Evolutionary conservation across 2,113 vertebrate species (phyloP).

Genomic region (Lampris megalopsis): DNA sequence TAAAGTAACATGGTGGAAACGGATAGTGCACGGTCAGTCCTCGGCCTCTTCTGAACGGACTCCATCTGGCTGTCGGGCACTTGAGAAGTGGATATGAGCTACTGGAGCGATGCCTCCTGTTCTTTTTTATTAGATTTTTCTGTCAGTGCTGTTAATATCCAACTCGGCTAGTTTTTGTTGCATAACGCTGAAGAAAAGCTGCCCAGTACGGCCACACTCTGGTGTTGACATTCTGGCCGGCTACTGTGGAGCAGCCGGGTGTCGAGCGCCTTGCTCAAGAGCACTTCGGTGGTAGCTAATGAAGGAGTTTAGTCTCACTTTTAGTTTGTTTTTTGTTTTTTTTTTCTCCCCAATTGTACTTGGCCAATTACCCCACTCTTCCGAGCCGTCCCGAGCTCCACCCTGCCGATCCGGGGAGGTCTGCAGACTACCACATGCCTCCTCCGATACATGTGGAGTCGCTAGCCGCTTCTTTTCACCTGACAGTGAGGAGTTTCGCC

Average conservation of each 20-base stretch:
- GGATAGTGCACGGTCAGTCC: slow-evolving; percentile 2
- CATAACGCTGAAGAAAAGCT: neutral
- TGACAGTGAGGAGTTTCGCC: too few relatives aligned
- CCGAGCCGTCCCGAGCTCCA: too few relatives aligned
- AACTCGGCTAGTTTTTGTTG: slow-evolving; percentile 11
- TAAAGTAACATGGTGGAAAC: slow-evolving; percentile 7
- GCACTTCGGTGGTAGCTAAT: neutral
- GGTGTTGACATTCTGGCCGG: too few relatives aligned
- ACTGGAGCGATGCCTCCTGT: neutral
- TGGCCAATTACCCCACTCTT: too few relatives aligned
- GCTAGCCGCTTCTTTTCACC: too few relatives aligned
- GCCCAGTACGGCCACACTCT: neutral
- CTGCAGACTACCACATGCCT: too few relatives aligned
- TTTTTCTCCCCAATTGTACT: too few relatives aligned
- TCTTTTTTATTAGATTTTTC: slow-evolving; percentile 4
- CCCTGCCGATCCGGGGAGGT: too few relatives aligned
- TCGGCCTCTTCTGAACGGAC: slow-evolving; percentile 25
- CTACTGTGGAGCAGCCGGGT: neutral
- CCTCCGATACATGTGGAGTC: too few relatives aligned
- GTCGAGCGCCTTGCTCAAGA: neutral
- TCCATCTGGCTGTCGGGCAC: neutral
- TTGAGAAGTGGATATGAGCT: neutral
- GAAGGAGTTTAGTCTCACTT: neutral
- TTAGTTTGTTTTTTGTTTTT: neutral
- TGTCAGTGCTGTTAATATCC: neutral